phyloP scores from a whole-genome alignment of 2,797 vertebrate genomes.

The Natrix natrix region DNA sequence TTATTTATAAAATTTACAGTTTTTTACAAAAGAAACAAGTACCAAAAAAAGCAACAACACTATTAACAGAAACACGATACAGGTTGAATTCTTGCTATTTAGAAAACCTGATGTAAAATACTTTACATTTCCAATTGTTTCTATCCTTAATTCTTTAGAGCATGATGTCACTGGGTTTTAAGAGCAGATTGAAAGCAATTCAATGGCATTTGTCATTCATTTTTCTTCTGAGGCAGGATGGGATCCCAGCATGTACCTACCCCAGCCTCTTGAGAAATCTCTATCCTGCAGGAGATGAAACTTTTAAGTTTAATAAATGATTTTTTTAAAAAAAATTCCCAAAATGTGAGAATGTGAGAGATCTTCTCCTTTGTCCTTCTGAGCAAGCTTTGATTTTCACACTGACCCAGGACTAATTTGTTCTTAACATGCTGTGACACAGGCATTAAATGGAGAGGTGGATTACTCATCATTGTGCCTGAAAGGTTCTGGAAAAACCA shows the following conservation, averaged over 20 bases:
- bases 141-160: neutral
- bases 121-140: neutral
- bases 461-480: neutral
- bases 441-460: neutral
- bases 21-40: neutral
- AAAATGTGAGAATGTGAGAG: neutral
- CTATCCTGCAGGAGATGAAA: neutral
- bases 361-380: neutral
- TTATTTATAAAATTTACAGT: neutral
- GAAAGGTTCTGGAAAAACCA: neutral
- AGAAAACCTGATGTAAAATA: neutral
- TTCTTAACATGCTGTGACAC: neutral
- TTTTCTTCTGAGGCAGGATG: no score
- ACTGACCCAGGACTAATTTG: neutral
- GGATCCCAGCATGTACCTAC: neutral
- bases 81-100: neutral
- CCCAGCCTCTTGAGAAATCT: neutral
- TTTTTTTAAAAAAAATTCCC: neutral
- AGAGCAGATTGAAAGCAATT: neutral
- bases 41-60: neutral
- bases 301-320: neutral
- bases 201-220: neutral
- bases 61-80: neutral
- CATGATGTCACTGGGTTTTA: neutral
- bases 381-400: neutral